Conservation (phyloP, 2,113 vertebrate genomes). For the Brachirus orientalis region DNA sequence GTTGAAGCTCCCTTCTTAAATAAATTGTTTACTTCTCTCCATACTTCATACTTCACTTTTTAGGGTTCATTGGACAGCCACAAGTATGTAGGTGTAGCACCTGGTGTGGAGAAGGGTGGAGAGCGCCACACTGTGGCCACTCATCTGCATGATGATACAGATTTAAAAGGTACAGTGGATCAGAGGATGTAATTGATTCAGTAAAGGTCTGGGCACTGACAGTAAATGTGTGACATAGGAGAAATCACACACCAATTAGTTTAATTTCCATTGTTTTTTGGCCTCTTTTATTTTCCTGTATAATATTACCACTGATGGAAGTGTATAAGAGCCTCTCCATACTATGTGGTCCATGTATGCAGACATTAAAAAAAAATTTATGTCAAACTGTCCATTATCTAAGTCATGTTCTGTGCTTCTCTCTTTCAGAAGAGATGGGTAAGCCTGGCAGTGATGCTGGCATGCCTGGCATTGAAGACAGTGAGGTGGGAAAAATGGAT, state of each 20-base stretch:
- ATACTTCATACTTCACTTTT: slow-evolving; percentile 35
- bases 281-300: background rate
- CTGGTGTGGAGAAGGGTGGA: slow-evolving; percentile 40
- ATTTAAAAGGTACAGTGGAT: slow-evolving; percentile 77
- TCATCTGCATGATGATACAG: slow-evolving; percentile 50
- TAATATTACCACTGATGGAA: background rate
- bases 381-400: too few species aligned
- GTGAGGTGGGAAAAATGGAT: slow-evolving; percentile 90
- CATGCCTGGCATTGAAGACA: slow-evolving; percentile 98
- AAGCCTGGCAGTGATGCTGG: slow-evolving; percentile 93
- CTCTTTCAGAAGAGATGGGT: slow-evolving; percentile 82
- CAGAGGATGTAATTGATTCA: background rate
- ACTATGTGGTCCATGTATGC: background rate
- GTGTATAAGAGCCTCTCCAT: too few species aligned
- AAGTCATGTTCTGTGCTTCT: background rate
- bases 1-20: too few species aligned
- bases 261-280: background rate
- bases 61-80: slow-evolving; percentile 62
- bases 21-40: background rate
- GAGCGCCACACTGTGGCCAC: slow-evolving; percentile 77
- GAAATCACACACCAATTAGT: background rate
- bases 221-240: too few species aligned
- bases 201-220: too few species aligned
- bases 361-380: background rate
- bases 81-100: slow-evolving; percentile 46